A percentile compares a stretch with the other conserved stretches of the same genome.
phyloP scores from a whole-genome alignment of 1,140 invertebrate species.

The Zaprionus africanus region DNA sequence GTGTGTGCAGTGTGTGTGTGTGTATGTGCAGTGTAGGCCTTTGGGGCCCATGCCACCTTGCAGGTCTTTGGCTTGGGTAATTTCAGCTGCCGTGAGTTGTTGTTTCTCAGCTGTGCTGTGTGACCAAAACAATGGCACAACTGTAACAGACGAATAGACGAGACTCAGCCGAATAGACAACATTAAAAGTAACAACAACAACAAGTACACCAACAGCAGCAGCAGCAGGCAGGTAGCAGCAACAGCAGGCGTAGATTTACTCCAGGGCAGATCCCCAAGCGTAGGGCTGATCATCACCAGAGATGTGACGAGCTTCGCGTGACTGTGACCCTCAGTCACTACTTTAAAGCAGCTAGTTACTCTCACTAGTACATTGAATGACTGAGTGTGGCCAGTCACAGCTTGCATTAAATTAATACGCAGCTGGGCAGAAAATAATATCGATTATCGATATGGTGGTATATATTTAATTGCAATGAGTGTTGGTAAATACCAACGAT shows the following conservation, averaged over 20 bases:
- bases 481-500: background rate
- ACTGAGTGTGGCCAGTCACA: background rate
- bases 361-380: background rate
- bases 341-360: background rate
- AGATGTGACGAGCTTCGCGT: background rate
- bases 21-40: conserved; percentile 47
- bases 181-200: conserved; percentile 31
- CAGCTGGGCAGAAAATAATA: too few relatives aligned
- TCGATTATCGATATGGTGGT: background rate
- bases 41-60: conserved; percentile 67
- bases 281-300: conserved; percentile 45
- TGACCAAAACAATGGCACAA: conserved; percentile 76
- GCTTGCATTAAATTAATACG: background rate
- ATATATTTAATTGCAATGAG: background rate
- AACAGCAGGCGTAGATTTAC: conserved; percentile 61
- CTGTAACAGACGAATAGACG: conserved; percentile 37
- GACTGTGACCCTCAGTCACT: conserved; percentile 26
- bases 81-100: conserved; percentile 73
- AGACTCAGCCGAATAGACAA: conserved; percentile 24
- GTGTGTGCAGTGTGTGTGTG: conserved; percentile 1
- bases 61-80: conserved; percentile 76
- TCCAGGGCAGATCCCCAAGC: conserved; percentile 44
- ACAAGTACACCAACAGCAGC: background rate
- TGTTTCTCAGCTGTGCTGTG: conserved; percentile 79
- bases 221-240: conserved; percentile 18